Evolutionary conservation across 2,888 invertebrate species (phyloP).

Genomic region (Orgyia antiqua): DNA sequence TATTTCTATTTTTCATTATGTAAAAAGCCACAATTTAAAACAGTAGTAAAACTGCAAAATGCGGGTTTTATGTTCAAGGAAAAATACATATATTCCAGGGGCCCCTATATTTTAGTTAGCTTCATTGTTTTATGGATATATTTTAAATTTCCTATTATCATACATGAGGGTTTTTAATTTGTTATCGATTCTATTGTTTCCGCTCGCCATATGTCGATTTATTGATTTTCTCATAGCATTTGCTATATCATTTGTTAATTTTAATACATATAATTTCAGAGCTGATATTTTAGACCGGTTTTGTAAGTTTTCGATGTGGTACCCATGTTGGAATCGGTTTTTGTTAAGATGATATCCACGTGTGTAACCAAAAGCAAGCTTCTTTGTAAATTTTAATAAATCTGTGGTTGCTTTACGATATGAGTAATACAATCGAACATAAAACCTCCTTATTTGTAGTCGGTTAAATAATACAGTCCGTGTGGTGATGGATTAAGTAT

Average conservation of each 20-base stretch:
- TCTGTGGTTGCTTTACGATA: too few species aligned
- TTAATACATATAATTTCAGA: slow-evolving; percentile 10
- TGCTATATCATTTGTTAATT: slow-evolving; percentile 7
- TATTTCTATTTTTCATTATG: too few species aligned
- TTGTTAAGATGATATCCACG: too few species aligned
- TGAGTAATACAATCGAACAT: too few species aligned
- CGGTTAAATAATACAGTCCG: too few species aligned
- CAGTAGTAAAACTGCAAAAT: slow-evolving; percentile 31
- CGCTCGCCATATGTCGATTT: slow-evolving; percentile 26
- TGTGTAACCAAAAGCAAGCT: too few species aligned
- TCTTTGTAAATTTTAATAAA: too few species aligned
- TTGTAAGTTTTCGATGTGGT: neutral
- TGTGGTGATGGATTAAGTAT: too few species aligned
- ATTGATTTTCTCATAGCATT: slow-evolving; percentile 18
- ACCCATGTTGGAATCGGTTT: too few species aligned
- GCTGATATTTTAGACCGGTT: slow-evolving; percentile 14
- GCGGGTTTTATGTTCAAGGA: slow-evolving; percentile 33
- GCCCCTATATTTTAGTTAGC: slow-evolving; percentile 49
- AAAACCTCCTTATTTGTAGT: too few species aligned
- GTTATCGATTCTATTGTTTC: slow-evolving; percentile 33
- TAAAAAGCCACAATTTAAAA: slow-evolving; percentile 14
- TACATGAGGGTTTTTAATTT: slow-evolving; percentile 48
- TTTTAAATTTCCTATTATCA: slow-evolving; percentile 28
- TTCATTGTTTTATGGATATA: slow-evolving; percentile 46
- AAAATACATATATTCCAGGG: slow-evolving; percentile 25